Percentiles rank a stretch among this genome's conserved stretches.
These are phyloP conservation scores for Xenentodon cancila DNA, from an alignment of 2,797 vertebrate genomes.

Conservation along the genomic window DNA sequence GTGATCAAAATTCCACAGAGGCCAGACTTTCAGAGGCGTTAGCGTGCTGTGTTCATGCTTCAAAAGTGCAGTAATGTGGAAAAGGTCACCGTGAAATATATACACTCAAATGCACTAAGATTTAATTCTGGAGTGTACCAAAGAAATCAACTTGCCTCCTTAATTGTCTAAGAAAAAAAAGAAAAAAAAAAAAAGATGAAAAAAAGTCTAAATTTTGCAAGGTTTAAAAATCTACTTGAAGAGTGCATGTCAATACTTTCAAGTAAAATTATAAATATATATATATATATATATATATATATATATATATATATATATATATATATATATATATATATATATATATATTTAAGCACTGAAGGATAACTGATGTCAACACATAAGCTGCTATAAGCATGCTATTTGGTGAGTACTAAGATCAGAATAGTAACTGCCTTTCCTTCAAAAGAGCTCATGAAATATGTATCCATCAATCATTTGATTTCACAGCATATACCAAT, in stretches of 20 bases:
- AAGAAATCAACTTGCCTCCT: not conserved
- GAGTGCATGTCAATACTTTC: not conserved
- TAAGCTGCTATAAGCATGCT: no score
- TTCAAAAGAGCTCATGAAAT: slow-evolving; percentile 59
- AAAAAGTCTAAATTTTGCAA: not conserved
- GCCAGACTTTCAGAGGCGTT: slow-evolving; percentile 10
- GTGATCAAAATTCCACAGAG: slow-evolving; percentile 21
- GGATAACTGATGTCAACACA: no score
- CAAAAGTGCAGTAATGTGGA: slow-evolving; percentile 4
- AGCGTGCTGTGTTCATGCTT: slow-evolving; percentile 1
- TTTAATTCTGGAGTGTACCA: not conserved
- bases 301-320: no score
- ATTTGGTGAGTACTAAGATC: no score
- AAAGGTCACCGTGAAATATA: slow-evolving; percentile 7
- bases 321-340: no score
- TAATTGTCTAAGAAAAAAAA: not conserved
- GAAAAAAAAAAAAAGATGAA: not conserved
- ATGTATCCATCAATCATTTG: slow-evolving; percentile 63
- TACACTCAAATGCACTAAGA: not conserved
- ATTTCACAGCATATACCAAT: slow-evolving; percentile 54
- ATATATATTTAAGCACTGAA: no score
- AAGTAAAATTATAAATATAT: not conserved
- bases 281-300: no score
- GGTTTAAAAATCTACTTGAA: slow-evolving; percentile 6
- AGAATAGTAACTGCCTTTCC: slow-evolving; percentile 22